Conservation (phyloP, 2,888 invertebrate genomes). For the Orgyia antiqua region DNA sequence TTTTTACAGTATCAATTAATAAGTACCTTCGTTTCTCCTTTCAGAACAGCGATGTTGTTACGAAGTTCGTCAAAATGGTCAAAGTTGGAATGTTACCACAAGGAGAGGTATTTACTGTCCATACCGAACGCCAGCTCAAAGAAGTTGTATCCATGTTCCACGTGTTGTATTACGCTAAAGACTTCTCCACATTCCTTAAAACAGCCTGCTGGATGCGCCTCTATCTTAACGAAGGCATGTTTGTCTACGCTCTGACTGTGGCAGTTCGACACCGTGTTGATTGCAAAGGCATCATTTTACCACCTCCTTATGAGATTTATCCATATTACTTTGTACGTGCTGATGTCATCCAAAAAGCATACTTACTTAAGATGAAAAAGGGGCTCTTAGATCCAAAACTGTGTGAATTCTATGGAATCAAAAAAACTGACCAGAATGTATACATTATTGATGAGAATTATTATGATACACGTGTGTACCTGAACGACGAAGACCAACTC, state of each 20-base stretch:
- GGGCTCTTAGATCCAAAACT: constrained; percentile 66
- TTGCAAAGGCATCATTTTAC: constrained; percentile 69
- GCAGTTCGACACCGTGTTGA: constrained; percentile 73
- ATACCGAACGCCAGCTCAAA: constrained; percentile 66
- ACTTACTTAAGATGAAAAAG: constrained; percentile 70
- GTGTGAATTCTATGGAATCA: constrained; percentile 72
- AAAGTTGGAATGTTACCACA: constrained; percentile 77
- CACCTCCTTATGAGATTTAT: constrained; percentile 78
- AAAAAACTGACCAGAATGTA: constrained; percentile 65
- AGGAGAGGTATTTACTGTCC: constrained; percentile 71
- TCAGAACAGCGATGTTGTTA: constrained; percentile 77
- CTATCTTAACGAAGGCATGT: constrained; percentile 76
- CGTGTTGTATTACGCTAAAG: constrained; percentile 72
- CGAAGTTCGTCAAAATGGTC: constrained; percentile 73
- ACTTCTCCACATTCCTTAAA: constrained; percentile 68
- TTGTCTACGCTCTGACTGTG: constrained; percentile 73
- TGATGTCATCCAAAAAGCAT: constrained; percentile 80
- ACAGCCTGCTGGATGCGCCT: constrained; percentile 74
- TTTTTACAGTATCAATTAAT: neutral
- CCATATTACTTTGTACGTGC: constrained; percentile 83
- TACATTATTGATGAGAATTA: constrained; percentile 83
- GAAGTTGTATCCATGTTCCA: constrained; percentile 75
- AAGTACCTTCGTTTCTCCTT: constrained; percentile 1
- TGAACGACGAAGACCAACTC: constrained; percentile 75
- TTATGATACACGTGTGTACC: constrained; percentile 73